Evolutionary conservation across 2,113 vertebrate genomes (phyloP), one percentile per base, ranked within the genome.

Genomic region (Vulpes lagopus): DNA sequence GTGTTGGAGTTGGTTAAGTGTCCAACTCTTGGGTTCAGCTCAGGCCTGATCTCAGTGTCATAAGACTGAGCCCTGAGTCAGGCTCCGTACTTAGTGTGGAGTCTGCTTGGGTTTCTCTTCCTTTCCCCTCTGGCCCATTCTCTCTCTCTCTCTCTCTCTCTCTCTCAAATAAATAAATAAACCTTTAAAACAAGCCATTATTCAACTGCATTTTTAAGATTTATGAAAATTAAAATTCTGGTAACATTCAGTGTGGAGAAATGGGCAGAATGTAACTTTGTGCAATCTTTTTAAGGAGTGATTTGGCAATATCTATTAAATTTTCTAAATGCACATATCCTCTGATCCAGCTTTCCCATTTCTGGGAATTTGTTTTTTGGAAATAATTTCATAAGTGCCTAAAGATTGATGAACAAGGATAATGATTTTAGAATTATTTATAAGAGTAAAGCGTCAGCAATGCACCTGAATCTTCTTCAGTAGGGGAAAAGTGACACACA

Each of bases 181-280:
- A 1, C n/a, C 7, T 67, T 64, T 78, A 57, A 67, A 93, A 27
- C n/a, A 84, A 19, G 23, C n/a, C 87, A 76, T 71, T 76, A n/a
- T 84, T 78, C 20, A 74, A 81, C 20, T 62, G 32, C 79, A 62
- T 71, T 87, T 92, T 92, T 87, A 73, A 95, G 65, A 80, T 92
- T 55, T 81, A 22, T 86, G 55, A 92, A 73, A 53, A 73, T 87
- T 95, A 86, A 87, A 60, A 62, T 73, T 25, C 14, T 73, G 25
- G 15, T 81, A 64, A 51, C 30, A 64, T 64, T 67, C n/a, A 73
- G 32, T 27, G 15, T n/a, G 43, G 55, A 62, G 55, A 95, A 73
- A 92, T 73, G 38, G 43, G 15, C 32, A 91, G 38, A 69, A 35
- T 11, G 2, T 51, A 59, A 65, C 35, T 78, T 84, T 95, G 59